Evolutionary conservation across 2,888 invertebrate species (phyloP).

Genomic region (Drosophila phalerata): DNA sequence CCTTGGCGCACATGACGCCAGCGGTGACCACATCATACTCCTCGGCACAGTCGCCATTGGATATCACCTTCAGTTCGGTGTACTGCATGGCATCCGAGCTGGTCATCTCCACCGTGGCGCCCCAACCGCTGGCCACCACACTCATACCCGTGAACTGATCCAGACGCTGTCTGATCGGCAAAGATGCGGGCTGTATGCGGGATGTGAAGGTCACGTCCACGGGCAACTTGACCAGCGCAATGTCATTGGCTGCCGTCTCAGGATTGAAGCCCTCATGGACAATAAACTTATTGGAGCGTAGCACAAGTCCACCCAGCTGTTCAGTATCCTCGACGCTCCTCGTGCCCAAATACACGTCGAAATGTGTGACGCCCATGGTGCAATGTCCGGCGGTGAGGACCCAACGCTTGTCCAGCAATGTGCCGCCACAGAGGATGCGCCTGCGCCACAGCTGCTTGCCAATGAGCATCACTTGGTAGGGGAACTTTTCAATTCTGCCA

Average conservation of each 20-base stretch:
- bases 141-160: slow-evolving; percentile 75
- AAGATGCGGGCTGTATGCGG: slow-evolving; percentile 81
- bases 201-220: slow-evolving; percentile 74
- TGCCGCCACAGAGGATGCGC: slow-evolving; percentile 84
- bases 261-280: slow-evolving; percentile 83
- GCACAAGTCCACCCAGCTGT: slow-evolving; percentile 75
- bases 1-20: slow-evolving; percentile 84
- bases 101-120: slow-evolving; percentile 75
- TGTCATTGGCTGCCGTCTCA: slow-evolving; percentile 82
- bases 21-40: slow-evolving; percentile 83
- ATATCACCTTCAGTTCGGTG: slow-evolving; percentile 83
- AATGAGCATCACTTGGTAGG: slow-evolving; percentile 85
- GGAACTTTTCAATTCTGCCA: slow-evolving; percentile 82
- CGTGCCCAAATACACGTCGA: slow-evolving; percentile 84
- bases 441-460: slow-evolving; percentile 83
- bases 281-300: slow-evolving; percentile 82
- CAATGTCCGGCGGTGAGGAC: slow-evolving; percentile 85
- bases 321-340: slow-evolving; percentile 76
- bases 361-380: slow-evolving; percentile 82
- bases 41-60: slow-evolving; percentile 81
- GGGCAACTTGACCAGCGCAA: slow-evolving; percentile 83
- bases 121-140: slow-evolving; percentile 85
- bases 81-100: slow-evolving; percentile 83
- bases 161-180: slow-evolving; percentile 64
- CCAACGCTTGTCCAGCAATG: slow-evolving; percentile 83